Conservation (phyloP, 2,888 invertebrate species). For the Lasioglossum vierecki region DNA sequence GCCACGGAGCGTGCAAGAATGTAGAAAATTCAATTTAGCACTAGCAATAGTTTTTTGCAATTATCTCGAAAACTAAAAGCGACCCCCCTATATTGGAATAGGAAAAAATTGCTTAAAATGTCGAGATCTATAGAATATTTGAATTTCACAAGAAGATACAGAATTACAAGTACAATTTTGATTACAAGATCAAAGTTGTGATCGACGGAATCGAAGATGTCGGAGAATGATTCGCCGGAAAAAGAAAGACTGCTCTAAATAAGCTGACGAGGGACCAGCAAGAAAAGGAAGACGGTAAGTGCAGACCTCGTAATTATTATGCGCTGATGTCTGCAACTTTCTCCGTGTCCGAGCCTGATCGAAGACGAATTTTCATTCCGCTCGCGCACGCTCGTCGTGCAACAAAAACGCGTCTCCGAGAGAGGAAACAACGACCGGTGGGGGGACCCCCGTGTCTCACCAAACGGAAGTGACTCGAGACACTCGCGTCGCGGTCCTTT, state of each 20-base stretch:
- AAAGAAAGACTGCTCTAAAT: conserved; percentile 7
- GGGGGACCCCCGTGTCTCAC: conserved; percentile 54
- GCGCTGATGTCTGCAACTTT: conserved; percentile 32
- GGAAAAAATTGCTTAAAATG: too few relatives aligned
- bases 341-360: conserved; percentile 28
- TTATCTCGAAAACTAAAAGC: too few relatives aligned
- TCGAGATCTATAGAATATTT: too few relatives aligned
- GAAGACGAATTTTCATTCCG: conserved; percentile 58
- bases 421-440: conserved; percentile 64
- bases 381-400: conserved; percentile 47
- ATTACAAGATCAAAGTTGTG: too few relatives aligned
- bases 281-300: not conserved
- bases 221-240: not conserved
- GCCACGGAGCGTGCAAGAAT: too few relatives aligned
- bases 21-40: too few relatives aligned
- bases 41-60: too few relatives aligned
- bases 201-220: conserved; percentile 3
- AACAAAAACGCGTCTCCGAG: conserved; percentile 58
- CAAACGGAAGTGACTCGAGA: conserved; percentile 66
- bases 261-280: not conserved
- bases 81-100: too few relatives aligned
- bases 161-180: too few relatives aligned
- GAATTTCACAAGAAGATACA: too few relatives aligned
- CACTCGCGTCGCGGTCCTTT: conserved; percentile 46
- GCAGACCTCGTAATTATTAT: conserved; percentile 8